phyloP scores from a whole-genome alignment of 2,113 vertebrate species.

The Coturnix japonica region DNA sequence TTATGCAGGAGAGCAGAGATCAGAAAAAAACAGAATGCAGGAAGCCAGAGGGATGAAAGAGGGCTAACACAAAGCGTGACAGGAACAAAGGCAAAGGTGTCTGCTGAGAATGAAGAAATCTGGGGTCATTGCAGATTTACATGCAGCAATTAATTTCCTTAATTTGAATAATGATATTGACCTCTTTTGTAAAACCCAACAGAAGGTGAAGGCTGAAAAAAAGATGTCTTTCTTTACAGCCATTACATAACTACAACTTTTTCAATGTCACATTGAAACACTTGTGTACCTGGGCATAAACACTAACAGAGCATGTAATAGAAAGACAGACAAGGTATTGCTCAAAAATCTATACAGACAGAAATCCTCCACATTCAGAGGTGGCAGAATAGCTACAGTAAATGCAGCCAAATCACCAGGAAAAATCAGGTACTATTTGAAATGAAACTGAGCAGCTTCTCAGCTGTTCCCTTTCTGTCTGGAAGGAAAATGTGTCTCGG shows the following conservation, averaged over 20 bases:
- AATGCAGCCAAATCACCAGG: not conserved
- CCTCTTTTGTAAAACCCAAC: not conserved
- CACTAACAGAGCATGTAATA: not conserved
- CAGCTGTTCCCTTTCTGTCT: not conserved
- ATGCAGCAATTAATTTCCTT: not conserved
- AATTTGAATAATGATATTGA: not conserved
- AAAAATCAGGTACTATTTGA: not conserved
- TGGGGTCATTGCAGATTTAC: not conserved
- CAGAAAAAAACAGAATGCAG: not conserved
- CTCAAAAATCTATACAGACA: not conserved
- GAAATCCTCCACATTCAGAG: not conserved
- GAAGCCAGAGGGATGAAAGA: not conserved
- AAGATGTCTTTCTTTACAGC: conserved; percentile 10
- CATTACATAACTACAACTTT: not conserved
- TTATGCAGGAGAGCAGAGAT: not conserved
- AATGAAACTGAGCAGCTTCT: not conserved
- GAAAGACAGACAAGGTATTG: not conserved
- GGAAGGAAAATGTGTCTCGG: not conserved
- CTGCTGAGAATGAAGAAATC: not conserved
- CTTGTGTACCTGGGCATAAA: not conserved
- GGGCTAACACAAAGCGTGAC: not conserved
- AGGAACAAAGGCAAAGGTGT: not conserved
- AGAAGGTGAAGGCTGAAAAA: not conserved
- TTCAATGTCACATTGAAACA: not conserved
- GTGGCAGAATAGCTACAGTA: not conserved